Evolutionary conservation across 2,888 invertebrate genomes (phyloP).

Genomic region (Drosophila lacicola): DNA sequence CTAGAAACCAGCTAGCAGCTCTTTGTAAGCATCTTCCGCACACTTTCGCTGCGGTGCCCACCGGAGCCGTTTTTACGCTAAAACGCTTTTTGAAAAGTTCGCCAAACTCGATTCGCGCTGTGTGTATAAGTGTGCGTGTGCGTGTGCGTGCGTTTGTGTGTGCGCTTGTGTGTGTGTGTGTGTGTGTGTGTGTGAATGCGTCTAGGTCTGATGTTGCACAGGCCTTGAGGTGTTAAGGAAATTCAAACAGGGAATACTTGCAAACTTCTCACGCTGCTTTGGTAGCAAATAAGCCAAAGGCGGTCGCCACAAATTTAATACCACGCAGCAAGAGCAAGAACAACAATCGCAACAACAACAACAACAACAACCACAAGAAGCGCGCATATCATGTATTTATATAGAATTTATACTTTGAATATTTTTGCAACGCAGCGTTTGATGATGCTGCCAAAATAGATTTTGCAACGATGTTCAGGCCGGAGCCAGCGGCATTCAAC

Average conservation of each 20-base stretch:
- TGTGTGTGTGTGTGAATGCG: slow-evolving; percentile 7
- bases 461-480: background rate
- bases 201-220: slow-evolving; percentile 26
- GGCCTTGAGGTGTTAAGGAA: slow-evolving; percentile 43
- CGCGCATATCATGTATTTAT: slow-evolving; percentile 24
- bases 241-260: slow-evolving; percentile 56
- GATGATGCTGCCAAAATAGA: slow-evolving; percentile 44
- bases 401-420: slow-evolving; percentile 19
- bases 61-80: slow-evolving; percentile 69
- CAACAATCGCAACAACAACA: slow-evolving; percentile 17
- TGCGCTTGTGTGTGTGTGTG: slow-evolving; percentile 1
- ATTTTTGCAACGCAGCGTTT: slow-evolving; percentile 36
- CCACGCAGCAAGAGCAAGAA: background rate
- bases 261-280: slow-evolving; percentile 52
- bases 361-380: background rate
- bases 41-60: slow-evolving; percentile 50
- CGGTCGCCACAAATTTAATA: slow-evolving; percentile 42
- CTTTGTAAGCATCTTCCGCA: slow-evolving; percentile 17
- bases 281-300: slow-evolving; percentile 62
- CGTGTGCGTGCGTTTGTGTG: slow-evolving; percentile 1
- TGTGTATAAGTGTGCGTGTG: background rate
- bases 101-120: slow-evolving; percentile 42
- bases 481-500: slow-evolving; percentile 25
- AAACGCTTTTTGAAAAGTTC: slow-evolving; percentile 73
- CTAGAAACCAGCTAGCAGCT: background rate